These are phyloP conservation scores for Plodia interpunctella DNA, from an alignment of 1,140 invertebrate genomes.

Conservation along the genomic window DNA sequence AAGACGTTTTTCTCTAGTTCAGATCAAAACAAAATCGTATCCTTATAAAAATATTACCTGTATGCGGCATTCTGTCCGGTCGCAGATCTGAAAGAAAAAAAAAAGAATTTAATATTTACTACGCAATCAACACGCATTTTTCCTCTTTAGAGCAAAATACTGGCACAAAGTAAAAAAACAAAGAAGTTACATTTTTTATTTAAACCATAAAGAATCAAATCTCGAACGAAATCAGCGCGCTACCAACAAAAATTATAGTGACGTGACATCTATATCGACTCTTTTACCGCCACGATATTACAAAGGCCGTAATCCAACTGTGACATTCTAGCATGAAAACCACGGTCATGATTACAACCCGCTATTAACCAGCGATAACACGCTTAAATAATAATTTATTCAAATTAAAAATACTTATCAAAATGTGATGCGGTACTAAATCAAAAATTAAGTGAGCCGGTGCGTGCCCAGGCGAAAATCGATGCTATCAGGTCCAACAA, in stretches of 20 bases:
- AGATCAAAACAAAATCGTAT: too few relatives aligned
- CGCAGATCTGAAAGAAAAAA: conserved; percentile 46
- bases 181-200: conserved; percentile 28
- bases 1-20: too few relatives aligned
- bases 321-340: conserved; percentile 52
- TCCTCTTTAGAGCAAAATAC: conserved; percentile 9
- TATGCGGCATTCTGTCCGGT: conserved; percentile 50
- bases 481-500: conserved; percentile 54
- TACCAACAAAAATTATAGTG: conserved; percentile 42
- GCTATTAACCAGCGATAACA: conserved; percentile 59
- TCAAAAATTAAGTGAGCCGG: conserved; percentile 69
- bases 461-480: conserved; percentile 61
- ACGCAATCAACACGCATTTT: conserved; percentile 14
- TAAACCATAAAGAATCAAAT: conserved; percentile 38
- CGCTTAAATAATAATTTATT: conserved; percentile 75
- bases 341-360: conserved; percentile 56
- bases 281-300: conserved; percentile 14
- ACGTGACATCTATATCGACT: conserved; percentile 66
- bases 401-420: conserved; percentile 77
- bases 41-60: conserved; percentile 40
- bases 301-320: conserved; percentile 31
- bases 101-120: conserved; percentile 19
- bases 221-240: conserved; percentile 31
- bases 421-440: conserved; percentile 74
- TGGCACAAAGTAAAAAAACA: conserved; percentile 17